Evolutionary conservation across 2,797 vertebrate species (phyloP).

Genomic region (Acridotheres tristis): DNA sequence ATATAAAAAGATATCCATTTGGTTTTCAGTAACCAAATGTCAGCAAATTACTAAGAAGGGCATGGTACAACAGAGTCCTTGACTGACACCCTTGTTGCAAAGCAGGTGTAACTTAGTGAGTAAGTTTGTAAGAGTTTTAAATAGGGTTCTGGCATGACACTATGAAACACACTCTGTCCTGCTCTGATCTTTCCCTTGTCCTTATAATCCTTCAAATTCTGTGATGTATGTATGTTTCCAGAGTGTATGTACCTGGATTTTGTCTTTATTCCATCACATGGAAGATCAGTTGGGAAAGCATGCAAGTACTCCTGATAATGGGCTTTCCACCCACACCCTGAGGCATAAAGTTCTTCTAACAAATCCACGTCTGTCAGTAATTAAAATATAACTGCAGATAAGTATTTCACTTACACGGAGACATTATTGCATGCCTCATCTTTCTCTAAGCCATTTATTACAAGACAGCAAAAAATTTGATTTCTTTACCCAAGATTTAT

Average conservation of each 20-base stretch:
- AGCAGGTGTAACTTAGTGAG: not conserved
- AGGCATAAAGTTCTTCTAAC: not conserved
- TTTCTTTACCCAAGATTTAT: not conserved
- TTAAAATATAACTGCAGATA: not conserved
- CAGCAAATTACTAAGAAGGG: not conserved
- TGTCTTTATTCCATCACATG: not conserved
- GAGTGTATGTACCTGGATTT: not conserved
- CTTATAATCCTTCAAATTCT: not conserved
- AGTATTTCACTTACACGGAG: not conserved
- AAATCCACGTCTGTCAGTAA: not conserved
- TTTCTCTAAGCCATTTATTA: not conserved
- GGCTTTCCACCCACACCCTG: not conserved
- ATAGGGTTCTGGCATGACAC: rapidly evolving
- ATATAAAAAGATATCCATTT: not conserved
- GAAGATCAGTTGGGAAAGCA: not conserved
- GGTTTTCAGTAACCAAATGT: not conserved
- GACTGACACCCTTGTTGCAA: not conserved
- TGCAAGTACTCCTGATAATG: rapidly evolving
- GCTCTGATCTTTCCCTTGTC: not conserved
- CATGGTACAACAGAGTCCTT: not conserved
- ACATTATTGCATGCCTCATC: not conserved
- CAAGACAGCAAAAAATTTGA: not conserved
- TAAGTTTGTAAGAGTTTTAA: not conserved
- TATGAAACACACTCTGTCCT: not conserved
- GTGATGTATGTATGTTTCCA: not conserved